These are phyloP conservation scores for Phocoena sinus DNA, from an alignment of 2,113 vertebrate species.

Conservation along the genomic window DNA sequence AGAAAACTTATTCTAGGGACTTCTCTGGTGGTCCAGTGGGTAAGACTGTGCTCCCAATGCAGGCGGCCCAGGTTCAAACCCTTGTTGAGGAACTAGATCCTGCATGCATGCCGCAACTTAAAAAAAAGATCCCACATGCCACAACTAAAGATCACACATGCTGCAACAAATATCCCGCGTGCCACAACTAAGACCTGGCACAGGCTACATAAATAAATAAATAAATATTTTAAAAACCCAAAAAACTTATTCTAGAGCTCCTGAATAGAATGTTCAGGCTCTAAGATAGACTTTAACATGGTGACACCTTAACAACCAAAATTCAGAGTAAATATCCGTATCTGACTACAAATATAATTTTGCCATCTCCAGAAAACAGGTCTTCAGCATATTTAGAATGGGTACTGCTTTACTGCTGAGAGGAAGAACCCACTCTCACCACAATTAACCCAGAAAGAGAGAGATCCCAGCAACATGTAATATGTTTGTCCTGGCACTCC, in stretches of 20 bases:
- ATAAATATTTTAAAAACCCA: too few relatives aligned
- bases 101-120: too few relatives aligned
- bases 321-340: neutral
- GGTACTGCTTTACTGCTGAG: neutral
- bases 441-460: neutral
- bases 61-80: too few relatives aligned
- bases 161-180: too few relatives aligned
- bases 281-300: neutral
- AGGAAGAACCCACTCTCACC: neutral
- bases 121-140: too few relatives aligned
- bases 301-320: neutral
- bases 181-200: too few relatives aligned
- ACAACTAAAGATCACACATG: too few relatives aligned
- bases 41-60: too few relatives aligned
- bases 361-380: neutral
- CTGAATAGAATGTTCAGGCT: neutral
- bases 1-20: neutral
- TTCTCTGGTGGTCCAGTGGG: too few relatives aligned
- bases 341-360: neutral
- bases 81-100: too few relatives aligned
- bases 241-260: neutral
- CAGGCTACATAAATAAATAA: too few relatives aligned
- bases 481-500: neutral
- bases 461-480: neutral
- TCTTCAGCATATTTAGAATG: neutral